phyloP scores from a whole-genome alignment of 1,140 invertebrate genomes.

The Lycorma delicatula region DNA sequence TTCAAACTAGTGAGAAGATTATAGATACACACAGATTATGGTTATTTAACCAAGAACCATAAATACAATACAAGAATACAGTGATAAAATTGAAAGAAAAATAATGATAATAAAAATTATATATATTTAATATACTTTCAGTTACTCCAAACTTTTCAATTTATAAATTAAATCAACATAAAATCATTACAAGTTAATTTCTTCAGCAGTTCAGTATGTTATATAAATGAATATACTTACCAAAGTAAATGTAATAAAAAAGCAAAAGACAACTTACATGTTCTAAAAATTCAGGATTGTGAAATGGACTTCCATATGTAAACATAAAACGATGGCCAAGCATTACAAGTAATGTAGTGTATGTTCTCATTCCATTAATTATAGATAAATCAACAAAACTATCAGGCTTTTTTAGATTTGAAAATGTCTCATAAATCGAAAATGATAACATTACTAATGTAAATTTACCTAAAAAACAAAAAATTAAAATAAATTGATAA shows the following conservation, averaged over 20 bases:
- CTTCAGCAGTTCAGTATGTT: no score
- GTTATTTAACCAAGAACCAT: no score
- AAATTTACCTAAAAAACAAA: neutral
- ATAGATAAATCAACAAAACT: neutral
- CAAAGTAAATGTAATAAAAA: neutral
- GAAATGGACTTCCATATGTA: slow-evolving; percentile 2
- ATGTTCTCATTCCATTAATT: neutral
- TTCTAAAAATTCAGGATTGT: slow-evolving; percentile 9
- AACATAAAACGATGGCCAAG: slow-evolving; percentile 7
- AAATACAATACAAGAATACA: no score
- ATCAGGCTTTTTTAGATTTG: slow-evolving; percentile 2
- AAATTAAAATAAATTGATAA: no score
- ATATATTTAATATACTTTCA: no score
- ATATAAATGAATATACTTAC: neutral
- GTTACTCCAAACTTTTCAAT: no score
- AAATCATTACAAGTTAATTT: no score
- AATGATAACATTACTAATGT: neutral
- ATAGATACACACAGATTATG: no score
- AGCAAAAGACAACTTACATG: neutral
- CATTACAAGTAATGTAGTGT: neutral
- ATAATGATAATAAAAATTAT: no score
- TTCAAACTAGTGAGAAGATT: no score
- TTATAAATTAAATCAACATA: no score
- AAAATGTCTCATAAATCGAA: slow-evolving; percentile 5
- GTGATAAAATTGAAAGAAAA: no score